A percentile compares a stretch with the other conserved stretches of the same genome.
Conservation (phyloP, 2,113 vertebrate species). For the Bufo gargarizans region DNA sequence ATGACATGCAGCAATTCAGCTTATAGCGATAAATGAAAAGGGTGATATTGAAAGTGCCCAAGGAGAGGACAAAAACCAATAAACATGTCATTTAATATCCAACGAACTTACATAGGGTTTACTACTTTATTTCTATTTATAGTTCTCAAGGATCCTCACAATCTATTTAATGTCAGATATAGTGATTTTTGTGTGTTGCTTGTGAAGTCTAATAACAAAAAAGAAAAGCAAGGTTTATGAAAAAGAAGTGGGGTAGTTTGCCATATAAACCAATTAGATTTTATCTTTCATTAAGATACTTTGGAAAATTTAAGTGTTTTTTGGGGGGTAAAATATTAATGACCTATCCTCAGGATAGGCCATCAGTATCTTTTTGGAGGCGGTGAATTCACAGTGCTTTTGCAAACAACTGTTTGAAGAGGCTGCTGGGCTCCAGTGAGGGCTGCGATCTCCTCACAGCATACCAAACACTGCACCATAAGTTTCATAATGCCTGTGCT, state of each 20-base stretch:
- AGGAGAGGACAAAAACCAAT: constrained; percentile 45
- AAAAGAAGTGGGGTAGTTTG: neutral
- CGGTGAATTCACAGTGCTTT: too few species aligned
- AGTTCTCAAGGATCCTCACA: neutral
- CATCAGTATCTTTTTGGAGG: too few species aligned
- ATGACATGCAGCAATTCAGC: constrained; percentile 49
- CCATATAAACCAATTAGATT: neutral
- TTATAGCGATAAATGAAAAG: constrained; percentile 50
- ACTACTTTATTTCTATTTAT: constrained; percentile 10
- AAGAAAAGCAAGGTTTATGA: too few species aligned
- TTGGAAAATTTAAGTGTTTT: neutral
- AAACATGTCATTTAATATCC: constrained; percentile 47
- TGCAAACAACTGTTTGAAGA: too few species aligned
- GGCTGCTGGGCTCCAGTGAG: too few species aligned
- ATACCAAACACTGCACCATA: too few species aligned
- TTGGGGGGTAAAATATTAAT: too few species aligned
- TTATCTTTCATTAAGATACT: neutral
- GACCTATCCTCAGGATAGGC: too few species aligned
- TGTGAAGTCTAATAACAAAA: too few species aligned
- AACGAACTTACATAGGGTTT: constrained; percentile 32
- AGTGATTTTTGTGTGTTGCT: neutral
- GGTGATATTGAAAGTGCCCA: constrained; percentile 46
- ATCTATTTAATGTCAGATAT: neutral
- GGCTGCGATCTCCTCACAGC: too few species aligned
- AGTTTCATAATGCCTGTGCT: too few species aligned